phyloP scores from a whole-genome alignment of 2,797 vertebrate genomes.

The Taenioides sp. region DNA sequence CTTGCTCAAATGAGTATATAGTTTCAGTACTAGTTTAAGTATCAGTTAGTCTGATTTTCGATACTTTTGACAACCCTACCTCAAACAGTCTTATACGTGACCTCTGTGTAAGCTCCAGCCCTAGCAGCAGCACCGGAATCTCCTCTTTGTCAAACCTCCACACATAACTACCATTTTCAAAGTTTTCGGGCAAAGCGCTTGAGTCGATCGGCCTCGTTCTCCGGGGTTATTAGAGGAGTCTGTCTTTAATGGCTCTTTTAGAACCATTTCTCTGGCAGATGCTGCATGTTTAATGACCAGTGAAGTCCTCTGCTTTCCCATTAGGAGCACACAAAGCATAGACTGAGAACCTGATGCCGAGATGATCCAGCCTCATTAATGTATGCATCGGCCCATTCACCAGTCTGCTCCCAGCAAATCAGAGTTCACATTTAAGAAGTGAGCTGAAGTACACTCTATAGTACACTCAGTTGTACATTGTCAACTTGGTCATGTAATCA shows the following conservation, averaged over 20 bases:
- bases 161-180: conserved; percentile 27
- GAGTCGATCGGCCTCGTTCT: conserved; percentile 34
- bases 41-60: no score
- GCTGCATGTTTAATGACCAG: conserved; percentile 65
- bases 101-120: background rate
- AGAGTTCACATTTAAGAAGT: conserved; percentile 18
- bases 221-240: conserved; percentile 55
- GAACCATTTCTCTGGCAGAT: conserved; percentile 44
- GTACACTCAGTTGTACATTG: conserved; percentile 24
- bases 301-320: conserved; percentile 62
- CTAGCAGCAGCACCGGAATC: background rate
- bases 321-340: conserved; percentile 44
- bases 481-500: conserved; percentile 20
- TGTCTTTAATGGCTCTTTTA: conserved; percentile 60
- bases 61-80: no score
- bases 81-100: background rate
- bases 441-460: background rate
- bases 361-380: conserved; percentile 63
- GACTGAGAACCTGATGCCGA: conserved; percentile 53
- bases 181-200: conserved; percentile 27
- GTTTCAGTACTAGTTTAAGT: no score
- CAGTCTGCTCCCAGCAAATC: conserved; percentile 23
- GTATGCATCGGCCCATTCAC: conserved; percentile 51
- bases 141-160: background rate
- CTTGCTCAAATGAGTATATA: no score